Conservation (phyloP, 2,113 vertebrate genomes). For the Platichthys stellatus region DNA sequence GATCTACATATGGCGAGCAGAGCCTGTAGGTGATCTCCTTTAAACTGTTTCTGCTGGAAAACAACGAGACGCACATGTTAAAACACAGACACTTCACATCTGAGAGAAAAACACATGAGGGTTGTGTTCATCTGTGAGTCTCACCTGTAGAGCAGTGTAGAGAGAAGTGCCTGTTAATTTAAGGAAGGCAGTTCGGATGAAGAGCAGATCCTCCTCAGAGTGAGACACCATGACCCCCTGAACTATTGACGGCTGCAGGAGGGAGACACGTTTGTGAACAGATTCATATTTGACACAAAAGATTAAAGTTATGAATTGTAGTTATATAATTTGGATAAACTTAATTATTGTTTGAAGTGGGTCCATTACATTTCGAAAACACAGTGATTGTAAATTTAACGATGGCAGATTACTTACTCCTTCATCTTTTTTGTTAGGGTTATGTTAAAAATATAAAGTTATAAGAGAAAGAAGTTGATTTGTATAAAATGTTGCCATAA, state of each 20-base stretch:
- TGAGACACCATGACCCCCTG: constrained; percentile 78
- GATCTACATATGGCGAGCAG: constrained; percentile 77
- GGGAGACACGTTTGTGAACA: background rate
- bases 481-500: no score
- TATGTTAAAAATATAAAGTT: no score
- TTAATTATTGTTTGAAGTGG: no score
- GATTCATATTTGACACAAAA: background rate
- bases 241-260: constrained; percentile 54
- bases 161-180: constrained; percentile 75
- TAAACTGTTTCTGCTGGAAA: constrained; percentile 72
- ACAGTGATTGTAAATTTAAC: no score
- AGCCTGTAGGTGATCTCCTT: constrained; percentile 72
- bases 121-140: background rate
- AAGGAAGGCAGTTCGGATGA: constrained; percentile 70
- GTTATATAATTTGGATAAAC: no score
- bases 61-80: background rate
- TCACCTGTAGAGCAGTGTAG: constrained; percentile 76
- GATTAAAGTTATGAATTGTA: no score
- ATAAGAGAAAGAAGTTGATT: no score
- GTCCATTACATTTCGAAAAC: no score
- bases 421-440: no score
- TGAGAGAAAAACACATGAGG: background rate
- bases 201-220: constrained; percentile 79
- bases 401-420: background rate
- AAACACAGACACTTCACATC: background rate